Evolutionary conservation across 2,797 vertebrate species (phyloP), one percentile per base, ranked within the genome.

Genomic region (Serranus cabrilla): DNA sequence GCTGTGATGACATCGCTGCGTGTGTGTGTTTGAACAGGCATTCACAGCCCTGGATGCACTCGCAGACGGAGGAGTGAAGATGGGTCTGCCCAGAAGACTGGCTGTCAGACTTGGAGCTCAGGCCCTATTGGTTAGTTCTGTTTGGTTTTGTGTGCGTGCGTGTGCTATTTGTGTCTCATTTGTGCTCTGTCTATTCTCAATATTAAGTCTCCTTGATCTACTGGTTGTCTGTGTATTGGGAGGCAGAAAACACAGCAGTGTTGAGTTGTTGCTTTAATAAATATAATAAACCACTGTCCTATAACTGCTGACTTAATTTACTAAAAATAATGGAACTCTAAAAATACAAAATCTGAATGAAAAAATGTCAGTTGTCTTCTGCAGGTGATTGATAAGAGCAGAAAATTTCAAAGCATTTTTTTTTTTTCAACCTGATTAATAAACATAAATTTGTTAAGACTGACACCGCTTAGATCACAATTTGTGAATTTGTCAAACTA

Each of bases 61-160:
- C 25, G 97, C 98, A 0, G 98, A 99, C 0, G 98, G 98, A 31
- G 97, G 98, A 40, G 98, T 99, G 88, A 99, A 99, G 90, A 99
- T 99, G 98, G 98, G 98, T 20, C 94, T 99, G 68, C 97, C 97
- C 1, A 94, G 98, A 83, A 95, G 98, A 73, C 92, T 99, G 63
- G 98, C 98, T 0, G 93, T 99, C 75, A 93, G 97, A 31, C 94
- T 99, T 0, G 98, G 97, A 87, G 98, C 98, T n/a, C 98, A 99
- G 86, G 97, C 98, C 5, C 82, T 99, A 82, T 90, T 99, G 97
- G 98, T 99, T 65, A 93, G 97, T 86, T 54, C 18, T 68, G 17
- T 54, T 23, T 60, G 43, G 23, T n/a, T 17, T 23, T 34, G 17
- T 58, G 40, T 58, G 21, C 65, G 20, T 51, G 16, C 62, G 25